These are phyloP conservation scores for Rhopalosiphum nymphaeae DNA, from an alignment of 2,888 invertebrate genomes.

Conservation along the genomic window DNA sequence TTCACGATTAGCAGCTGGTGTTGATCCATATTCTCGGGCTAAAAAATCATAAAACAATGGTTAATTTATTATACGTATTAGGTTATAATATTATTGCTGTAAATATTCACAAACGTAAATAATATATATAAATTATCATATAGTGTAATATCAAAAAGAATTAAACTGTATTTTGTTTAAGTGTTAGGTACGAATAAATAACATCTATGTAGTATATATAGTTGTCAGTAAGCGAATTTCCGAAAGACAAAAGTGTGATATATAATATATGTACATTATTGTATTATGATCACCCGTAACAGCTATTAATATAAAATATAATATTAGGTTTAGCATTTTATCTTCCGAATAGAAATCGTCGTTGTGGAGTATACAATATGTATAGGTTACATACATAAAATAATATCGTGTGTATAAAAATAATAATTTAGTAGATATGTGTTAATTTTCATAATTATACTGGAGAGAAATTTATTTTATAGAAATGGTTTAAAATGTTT, in stretches of 20 bases:
- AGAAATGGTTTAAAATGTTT: too few relatives aligned
- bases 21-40: conserved; percentile 71
- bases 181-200: too few relatives aligned
- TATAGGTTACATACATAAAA: too few relatives aligned
- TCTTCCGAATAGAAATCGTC: background rate
- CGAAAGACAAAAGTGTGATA: background rate
- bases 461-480: too few relatives aligned
- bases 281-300: background rate
- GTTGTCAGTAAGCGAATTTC: too few relatives aligned
- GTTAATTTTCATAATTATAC: too few relatives aligned
- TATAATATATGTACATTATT: background rate
- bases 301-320: background rate
- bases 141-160: background rate
- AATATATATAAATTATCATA: too few relatives aligned
- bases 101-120: background rate
- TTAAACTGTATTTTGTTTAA: background rate
- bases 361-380: background rate
- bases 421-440: background rate
- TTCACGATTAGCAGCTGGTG: conserved; percentile 68
- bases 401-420: background rate
- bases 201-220: too few relatives aligned
- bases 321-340: background rate
- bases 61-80: background rate
- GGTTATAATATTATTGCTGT: background rate
- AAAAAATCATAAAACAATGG: conserved; percentile 51